These are phyloP conservation scores for Amphipyra berbera DNA, from an alignment of 2,888 invertebrate genomes.

Conservation along the genomic window DNA sequence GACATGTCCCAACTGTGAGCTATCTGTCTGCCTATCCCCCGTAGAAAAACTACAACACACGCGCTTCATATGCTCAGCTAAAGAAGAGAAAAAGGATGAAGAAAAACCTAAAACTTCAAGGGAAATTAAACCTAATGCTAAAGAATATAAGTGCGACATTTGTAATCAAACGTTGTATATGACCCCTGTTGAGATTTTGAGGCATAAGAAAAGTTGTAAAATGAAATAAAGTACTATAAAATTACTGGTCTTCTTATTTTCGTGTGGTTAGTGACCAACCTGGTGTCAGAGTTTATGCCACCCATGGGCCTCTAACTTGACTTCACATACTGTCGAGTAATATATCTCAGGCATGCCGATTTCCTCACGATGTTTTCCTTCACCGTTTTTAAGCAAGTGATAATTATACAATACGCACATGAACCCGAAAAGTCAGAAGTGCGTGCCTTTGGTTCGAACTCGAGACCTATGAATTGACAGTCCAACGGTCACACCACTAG, in stretches of 20 bases:
- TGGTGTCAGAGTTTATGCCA: too few relatives aligned
- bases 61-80: conserved; percentile 82
- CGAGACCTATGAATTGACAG: too few relatives aligned
- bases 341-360: too few relatives aligned
- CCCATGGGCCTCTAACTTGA: too few relatives aligned
- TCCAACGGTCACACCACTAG: too few relatives aligned
- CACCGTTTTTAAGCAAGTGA: too few relatives aligned
- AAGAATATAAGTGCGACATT: conserved; percentile 92
- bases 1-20: conserved; percentile 93
- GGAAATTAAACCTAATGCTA: conserved; percentile 88
- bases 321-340: too few relatives aligned
- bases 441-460: too few relatives aligned
- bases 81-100: conserved; percentile 69
- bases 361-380: too few relatives aligned
- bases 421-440: too few relatives aligned
- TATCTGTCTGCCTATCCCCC: conserved; percentile 90
- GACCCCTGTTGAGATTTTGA: conserved; percentile 95
- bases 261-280: too few relatives aligned
- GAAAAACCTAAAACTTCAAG: conserved; percentile 66
- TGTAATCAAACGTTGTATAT: conserved; percentile 93
- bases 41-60: conserved; percentile 94
- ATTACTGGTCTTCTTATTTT: conserved; percentile 11
- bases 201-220: conserved; percentile 93
- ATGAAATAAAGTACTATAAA: conserved; percentile 68
- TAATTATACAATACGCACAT: too few relatives aligned